Evolutionary conservation across 2,888 invertebrate genomes (phyloP).

Genomic region (Malthinus seriepunctatus): DNA sequence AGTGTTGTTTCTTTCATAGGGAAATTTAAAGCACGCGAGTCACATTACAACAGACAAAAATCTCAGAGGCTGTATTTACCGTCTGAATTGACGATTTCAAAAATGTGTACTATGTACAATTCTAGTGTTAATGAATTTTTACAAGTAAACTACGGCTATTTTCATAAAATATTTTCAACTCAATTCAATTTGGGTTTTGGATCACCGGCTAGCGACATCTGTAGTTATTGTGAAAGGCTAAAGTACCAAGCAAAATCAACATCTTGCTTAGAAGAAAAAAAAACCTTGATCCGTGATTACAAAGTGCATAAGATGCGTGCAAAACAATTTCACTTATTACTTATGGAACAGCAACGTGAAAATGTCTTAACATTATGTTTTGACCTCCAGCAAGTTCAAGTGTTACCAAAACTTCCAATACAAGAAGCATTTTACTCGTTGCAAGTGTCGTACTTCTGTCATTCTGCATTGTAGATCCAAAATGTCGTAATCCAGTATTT

Average conservation of each 20-base stretch:
- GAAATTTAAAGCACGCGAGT: neutral
- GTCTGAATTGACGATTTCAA: neutral
- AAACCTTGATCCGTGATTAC: neutral
- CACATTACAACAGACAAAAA: neutral
- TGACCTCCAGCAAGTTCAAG: neutral
- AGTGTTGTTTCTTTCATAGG: neutral
- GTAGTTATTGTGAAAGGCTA: neutral
- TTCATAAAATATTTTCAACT: neutral
- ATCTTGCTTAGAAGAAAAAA: neutral
- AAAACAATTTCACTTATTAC: neutral
- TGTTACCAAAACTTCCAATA: conserved; percentile 18
- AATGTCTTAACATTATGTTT: neutral
- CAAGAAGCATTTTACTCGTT: conserved; percentile 30
- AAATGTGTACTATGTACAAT: neutral
- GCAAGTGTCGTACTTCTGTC: conserved; percentile 28
- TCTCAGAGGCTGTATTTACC: neutral
- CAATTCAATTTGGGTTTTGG: neutral
- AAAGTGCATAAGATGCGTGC: neutral
- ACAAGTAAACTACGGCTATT: neutral
- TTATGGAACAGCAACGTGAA: no score
- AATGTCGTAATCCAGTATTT: conserved; percentile 14
- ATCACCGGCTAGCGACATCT: neutral
- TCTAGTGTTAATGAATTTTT: neutral
- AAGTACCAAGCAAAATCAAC: neutral
- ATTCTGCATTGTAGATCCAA: conserved; percentile 21